Base-by-base conservation (phyloP, 2,888 invertebrate genomes). In the Rutpela maculata region DNA sequence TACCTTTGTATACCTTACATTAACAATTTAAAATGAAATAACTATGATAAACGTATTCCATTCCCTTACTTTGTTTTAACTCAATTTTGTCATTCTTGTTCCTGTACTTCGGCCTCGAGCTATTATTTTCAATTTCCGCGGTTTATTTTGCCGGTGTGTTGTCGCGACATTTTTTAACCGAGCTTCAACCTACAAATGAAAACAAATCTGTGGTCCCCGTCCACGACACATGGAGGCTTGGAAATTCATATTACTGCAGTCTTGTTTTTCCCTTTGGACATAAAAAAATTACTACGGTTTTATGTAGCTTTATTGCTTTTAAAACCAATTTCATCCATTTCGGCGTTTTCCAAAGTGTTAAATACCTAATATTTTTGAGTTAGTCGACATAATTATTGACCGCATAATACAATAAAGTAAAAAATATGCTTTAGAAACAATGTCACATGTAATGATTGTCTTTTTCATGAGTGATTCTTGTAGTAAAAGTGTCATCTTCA, bases 41-140 rank as follows among this genome's bases (percentile, higher is more conserved):
- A 82, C 78, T 78, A 76, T 79, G 74, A 79, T 79, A 82, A 83
- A 83, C 81, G 81, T 81, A 82, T 82, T 82, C 75, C 81, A 77
- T 85, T 85, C 83, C 81, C 83, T 84, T 84, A 84, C 84, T 84
- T 85, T 85, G 84, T 85, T 84, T 86, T 86, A 86, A 87, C 86
- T 86, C 86, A 85, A 85, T 87, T 85, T 85, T 83, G 82, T 83
- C 86, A 84, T 86, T 74, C 79, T 75, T 77, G 74, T 77, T 63
- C 68, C 72, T 68, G 76, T 76, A 77, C 72, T 74, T 74, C 50
- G 18, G 74, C 87, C 83, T 71, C 75, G 74, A 82, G 87, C 86
- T 87, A 87, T 87, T 87, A 87, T 87, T 87, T 87, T 87, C 87
- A 87, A 87, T 87, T 87, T 87, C 82, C 82, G 77, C 82, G 84